These are phyloP conservation scores for Schizopygopsis malacanthus DNA, from an alignment of 2,797 vertebrate genomes.

Conservation along the genomic window DNA sequence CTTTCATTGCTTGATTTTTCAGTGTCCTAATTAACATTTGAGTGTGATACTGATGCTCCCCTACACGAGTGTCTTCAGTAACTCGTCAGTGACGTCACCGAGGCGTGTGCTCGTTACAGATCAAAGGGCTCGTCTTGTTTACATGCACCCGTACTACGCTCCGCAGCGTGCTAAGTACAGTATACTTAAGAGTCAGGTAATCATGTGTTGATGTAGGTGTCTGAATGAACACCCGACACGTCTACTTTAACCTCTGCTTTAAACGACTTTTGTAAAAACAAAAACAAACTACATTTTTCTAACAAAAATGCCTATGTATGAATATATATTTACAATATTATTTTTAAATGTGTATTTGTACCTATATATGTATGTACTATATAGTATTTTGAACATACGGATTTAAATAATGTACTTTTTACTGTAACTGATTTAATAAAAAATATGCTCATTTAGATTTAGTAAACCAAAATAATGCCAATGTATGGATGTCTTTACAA, in stretches of 20 bases:
- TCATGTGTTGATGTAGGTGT: not conserved
- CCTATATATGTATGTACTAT: not conserved
- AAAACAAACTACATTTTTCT: not conserved
- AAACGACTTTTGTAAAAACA: not conserved
- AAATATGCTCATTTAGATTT: not conserved
- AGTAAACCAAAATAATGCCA: not conserved
- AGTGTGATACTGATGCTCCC: not conserved
- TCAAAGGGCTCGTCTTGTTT: slow-evolving; percentile 46
- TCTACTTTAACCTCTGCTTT: not conserved
- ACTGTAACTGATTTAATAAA: not conserved
- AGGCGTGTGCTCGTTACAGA: slow-evolving; percentile 60
- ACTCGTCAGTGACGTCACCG: not conserved
- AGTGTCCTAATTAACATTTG: not conserved
- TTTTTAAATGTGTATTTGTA: not conserved
- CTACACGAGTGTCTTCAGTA: not conserved
- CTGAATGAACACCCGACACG: not conserved
- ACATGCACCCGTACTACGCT: slow-evolving; percentile 44
- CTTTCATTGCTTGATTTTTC: not conserved
- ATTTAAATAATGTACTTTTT: not conserved
- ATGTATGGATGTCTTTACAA: not conserved
- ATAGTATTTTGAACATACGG: not conserved
- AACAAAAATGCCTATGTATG: not conserved
- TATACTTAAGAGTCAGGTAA: slow-evolving; percentile 12
- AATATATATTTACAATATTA: not conserved
- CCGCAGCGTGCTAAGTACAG: not conserved